Conservation (phyloP, 2,113 vertebrate species). For the Trachemys scripta region DNA sequence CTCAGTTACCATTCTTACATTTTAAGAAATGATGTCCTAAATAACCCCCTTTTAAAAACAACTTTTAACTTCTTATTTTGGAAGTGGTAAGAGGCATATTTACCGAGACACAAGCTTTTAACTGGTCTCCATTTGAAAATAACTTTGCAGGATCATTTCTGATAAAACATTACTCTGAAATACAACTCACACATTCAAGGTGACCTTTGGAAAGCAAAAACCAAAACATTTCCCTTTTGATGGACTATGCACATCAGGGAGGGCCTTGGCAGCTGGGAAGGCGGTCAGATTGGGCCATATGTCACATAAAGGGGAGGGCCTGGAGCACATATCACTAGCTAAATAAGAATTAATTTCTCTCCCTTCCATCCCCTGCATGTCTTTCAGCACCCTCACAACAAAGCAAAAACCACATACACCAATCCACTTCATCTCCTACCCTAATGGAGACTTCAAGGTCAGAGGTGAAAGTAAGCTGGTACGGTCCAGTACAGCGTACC, state of each 20-base stretch:
- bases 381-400: background rate
- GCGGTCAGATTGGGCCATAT: background rate
- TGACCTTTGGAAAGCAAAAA: background rate
- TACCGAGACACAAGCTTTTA: background rate
- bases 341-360: background rate
- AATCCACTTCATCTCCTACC: background rate
- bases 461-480: no score
- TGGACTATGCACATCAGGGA: accelerated
- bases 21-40: background rate
- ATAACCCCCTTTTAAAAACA: background rate
- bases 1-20: background rate
- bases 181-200: background rate
- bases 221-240: background rate
- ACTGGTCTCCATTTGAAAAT: background rate
- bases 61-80: background rate
- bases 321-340: background rate
- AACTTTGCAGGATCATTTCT: background rate
- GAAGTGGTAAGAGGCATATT: background rate
- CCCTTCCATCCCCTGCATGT: background rate
- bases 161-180: background rate
- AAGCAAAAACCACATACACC: background rate
- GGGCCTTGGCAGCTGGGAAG: background rate
- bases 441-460: background rate
- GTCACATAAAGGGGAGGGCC: background rate
- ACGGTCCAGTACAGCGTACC: no score